These are phyloP conservation scores for Gnathonemus echidnorhynchus DNA, from an alignment of 2,113 vertebrate genomes.

Conservation along the genomic window DNA sequence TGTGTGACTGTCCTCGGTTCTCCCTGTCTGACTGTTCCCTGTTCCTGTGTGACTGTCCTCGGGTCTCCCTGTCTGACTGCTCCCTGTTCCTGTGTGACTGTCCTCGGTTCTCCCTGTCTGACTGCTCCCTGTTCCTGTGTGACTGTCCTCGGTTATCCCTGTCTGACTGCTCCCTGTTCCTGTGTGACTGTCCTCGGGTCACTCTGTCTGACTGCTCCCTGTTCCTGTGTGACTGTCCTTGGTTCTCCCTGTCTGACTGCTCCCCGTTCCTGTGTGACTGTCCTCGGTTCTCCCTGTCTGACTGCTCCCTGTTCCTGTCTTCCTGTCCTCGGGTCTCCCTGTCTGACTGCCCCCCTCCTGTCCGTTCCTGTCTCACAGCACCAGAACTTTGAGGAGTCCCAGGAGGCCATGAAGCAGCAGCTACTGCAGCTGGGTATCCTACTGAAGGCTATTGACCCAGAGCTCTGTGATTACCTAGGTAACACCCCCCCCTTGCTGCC, in stretches of 20 bases:
- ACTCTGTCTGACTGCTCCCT: not conserved
- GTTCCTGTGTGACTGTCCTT: not conserved
- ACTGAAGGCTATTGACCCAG: conserved; percentile 73
- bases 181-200: not conserved
- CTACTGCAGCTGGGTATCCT: conserved; percentile 75
- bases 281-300: not conserved
- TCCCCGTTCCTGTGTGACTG: no score
- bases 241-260: not conserved
- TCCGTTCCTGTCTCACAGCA: conserved; percentile 54
- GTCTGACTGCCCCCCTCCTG: not conserved
- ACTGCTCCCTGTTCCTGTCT: not conserved
- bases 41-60: not conserved
- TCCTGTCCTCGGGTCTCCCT: no score
- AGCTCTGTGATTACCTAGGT: conserved; percentile 84
- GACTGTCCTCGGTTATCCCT: no score
- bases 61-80: not conserved
- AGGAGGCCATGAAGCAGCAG: conserved; percentile 88
- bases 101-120: no score
- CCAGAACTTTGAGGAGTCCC: conserved; percentile 87
- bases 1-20: not conserved
- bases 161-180: not conserved
- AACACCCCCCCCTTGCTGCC: not conserved
- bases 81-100: no score
- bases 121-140: no score
- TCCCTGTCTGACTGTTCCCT: not conserved